Evolutionary conservation across 2,888 invertebrate species (phyloP).

Genomic region (Caenorhabditis doughertyi): DNA sequence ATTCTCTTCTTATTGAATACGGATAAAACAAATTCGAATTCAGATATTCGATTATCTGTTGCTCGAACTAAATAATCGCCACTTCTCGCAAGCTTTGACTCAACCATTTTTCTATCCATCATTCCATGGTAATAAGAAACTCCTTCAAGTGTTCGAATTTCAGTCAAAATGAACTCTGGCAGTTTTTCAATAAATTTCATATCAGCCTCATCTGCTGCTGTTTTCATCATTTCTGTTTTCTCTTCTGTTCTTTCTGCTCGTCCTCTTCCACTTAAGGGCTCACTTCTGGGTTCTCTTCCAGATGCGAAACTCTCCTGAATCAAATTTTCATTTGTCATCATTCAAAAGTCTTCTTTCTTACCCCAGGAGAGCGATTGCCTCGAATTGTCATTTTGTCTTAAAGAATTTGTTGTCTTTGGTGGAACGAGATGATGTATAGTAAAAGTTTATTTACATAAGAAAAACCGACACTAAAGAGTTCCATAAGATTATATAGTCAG

Average conservation of each 20-base stretch:
- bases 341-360: no score
- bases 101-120: constrained; percentile 10
- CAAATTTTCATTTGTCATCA: no score
- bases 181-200: background rate
- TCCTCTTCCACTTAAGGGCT: background rate
- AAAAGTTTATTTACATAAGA: no score
- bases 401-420: no score
- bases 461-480: no score
- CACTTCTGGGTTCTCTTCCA: background rate
- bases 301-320: background rate
- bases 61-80: constrained; percentile 75
- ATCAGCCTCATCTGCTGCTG: constrained; percentile 9
- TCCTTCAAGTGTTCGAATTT: constrained; percentile 37
- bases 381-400: no score
- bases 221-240: background rate
- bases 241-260: background rate
- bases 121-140: constrained; percentile 47
- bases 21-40: constrained; percentile 61
- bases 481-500: no score
- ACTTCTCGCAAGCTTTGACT: constrained; percentile 1
- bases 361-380: no score
- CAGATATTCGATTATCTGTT: constrained; percentile 59
- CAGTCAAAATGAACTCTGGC: constrained; percentile 8
- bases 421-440: no score
- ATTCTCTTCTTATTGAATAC: constrained; percentile 37